Evolutionary conservation across 2,113 vertebrate species (phyloP).

Genomic region (Oreochromis niloticus): DNA sequence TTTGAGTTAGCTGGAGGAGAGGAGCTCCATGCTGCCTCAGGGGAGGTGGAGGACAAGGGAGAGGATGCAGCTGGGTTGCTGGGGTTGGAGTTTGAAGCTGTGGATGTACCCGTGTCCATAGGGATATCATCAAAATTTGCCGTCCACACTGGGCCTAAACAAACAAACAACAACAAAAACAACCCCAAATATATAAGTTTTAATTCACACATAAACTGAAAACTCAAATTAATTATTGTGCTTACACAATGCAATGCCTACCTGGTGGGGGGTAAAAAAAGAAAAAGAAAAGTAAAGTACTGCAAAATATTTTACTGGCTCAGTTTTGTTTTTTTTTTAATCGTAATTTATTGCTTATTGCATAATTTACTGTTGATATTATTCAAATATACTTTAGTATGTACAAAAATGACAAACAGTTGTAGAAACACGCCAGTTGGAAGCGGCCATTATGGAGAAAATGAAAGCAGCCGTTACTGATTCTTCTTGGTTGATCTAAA

Average conservation of each 20-base stretch:
- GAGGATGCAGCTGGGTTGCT: constrained; percentile 41
- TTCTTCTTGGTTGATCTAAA: background rate
- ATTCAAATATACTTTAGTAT: background rate
- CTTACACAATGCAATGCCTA: background rate
- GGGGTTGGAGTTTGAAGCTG: constrained; percentile 70
- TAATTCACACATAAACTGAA: background rate
- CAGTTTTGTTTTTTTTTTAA: background rate
- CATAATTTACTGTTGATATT: background rate
- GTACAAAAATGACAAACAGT: background rate
- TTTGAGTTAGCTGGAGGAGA: constrained; percentile 70
- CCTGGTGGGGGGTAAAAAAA: background rate
- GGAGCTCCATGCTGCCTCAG: constrained; percentile 80
- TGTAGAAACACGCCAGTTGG: background rate
- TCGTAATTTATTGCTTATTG: background rate
- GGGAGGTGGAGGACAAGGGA: constrained; percentile 11
- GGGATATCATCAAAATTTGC: constrained; percentile 94
- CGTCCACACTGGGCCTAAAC: constrained; percentile 85
- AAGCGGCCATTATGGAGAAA: background rate
- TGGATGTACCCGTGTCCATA: constrained; percentile 87
- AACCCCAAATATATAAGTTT: background rate
- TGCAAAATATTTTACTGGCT: background rate
- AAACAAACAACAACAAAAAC: background rate
- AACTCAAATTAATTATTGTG: background rate
- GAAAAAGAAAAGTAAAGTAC: background rate
- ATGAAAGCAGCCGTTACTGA: background rate